Base-by-base conservation (phyloP, 2,888 invertebrate genomes). In the Cerceris ruficornis region DNA sequence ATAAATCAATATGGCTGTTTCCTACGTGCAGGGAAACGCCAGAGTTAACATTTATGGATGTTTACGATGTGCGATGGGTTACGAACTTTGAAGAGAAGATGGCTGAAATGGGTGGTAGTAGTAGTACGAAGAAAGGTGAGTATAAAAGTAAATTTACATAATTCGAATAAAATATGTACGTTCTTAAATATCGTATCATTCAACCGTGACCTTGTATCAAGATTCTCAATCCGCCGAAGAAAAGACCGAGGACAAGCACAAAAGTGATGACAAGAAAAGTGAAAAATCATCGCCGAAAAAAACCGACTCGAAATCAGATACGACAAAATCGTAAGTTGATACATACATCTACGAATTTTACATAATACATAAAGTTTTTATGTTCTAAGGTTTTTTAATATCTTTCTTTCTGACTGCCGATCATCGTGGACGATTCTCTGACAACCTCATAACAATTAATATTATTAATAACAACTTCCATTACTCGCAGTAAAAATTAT, bases 11-110 rank as follows among this genome's bases (percentile, higher is more conserved):
- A 65, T 82, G 87, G 85, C 81, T 89, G 88, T 90, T 89, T 90
- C 88, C 87, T 88, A 78, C 87, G 89, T 91, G 75, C 87, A 93
- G 93, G 88, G 93, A 93, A 91, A 92, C 92, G 70, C 90, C 92
- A 71, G 92, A 92, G 73, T 92, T 92, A 89, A 92, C 91, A 54
- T 93, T 92, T 89, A 92, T 92, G 91, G 92, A 93, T 82, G 89
- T 91, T 89, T 92, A 91, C 87, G 91, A 91, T 90, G 89, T 92
- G 86, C 90, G 89, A 88, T 92, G 91, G 92, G 91, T 91, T 82
- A 92, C 92, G 61, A 88, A 92, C 88, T 91, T 91, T 84, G 92
- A 92, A 77, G 92, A 92, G 77, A 92, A 92, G 88, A 89, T 92
- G 91, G 88, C 90, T 58, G 91, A 92, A 88, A 80, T 87, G 61